Base-by-base conservation (phyloP, 2,797 vertebrate genomes). In the Danionella dracula region DNA sequence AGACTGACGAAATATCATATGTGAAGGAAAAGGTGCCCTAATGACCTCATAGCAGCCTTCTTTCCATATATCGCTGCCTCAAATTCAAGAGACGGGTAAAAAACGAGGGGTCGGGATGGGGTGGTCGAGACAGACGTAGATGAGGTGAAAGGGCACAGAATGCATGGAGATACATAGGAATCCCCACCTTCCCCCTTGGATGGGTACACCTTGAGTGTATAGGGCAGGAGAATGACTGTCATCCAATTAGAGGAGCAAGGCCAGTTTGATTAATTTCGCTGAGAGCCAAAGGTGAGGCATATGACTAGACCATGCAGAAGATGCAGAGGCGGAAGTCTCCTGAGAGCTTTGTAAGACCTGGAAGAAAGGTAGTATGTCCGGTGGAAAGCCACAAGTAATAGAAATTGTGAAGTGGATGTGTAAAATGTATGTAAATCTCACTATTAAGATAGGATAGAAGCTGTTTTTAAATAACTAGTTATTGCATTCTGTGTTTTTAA, bases 231-330 rank as follows among this genome's bases (percentile, higher is more conserved):
- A 56, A 76, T 85, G 85, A 88, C 85, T 87, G 86, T 85, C 85
- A 87, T 78, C 86, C 84, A 88, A 85, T 90, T 89, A 89, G 80
- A 79, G 76, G 53, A 74, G 51, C 77, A 75, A 77, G 76, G 77
- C 80, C 74, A 78, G 73, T 83, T 85, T 90, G 82, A 89, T 90
- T 89, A 88, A 90, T 90, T 27, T 82, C 83, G 70, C 74, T 70
- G 76, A 70, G 74, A 81, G 77, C 68, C 78, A 84, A 85, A 84
- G 81, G 79, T 79, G 66, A 67, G 75, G 71, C 69, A 57, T 49
- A 82, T 71, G 79, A 86, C 81, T 79, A 79, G 77, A 78, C 83
- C 79, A 83, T 80, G 64, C 32, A 60, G 68, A 80, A 66, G 75
- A 48, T 82, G 79, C 81, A 75, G 82, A 87, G 83, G 81, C 75